Evolutionary conservation across 92 coral and sea anemone genomes (phyloP), one percentile per base, ranked within the genome.

Genomic region (Umimayanthus chanpuru): DNA sequence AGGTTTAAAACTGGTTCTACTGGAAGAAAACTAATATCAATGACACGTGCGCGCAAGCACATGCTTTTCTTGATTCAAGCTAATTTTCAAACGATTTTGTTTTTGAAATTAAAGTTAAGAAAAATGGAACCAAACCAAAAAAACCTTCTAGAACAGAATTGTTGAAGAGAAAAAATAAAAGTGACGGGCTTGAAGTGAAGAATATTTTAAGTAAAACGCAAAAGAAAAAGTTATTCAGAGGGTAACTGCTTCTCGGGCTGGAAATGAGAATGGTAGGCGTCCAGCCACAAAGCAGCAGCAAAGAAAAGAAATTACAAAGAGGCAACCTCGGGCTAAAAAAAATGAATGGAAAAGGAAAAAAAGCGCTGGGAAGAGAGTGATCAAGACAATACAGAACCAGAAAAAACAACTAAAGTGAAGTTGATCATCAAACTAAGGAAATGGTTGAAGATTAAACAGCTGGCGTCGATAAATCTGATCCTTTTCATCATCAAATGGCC

Each of bases 271-370:
- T 77, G 56, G 15, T 41, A 40, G 43, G 43, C 56, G 32, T 77
- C 58, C 81, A 41, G 58, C 81, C 43, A 77, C 81, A 43, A 76
- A 56, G 53, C 80, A 76, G 56, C 80, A 76, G 80, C 43, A 39
- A 28, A 43, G 21, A 77, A 39, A 44, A 32, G 43, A 77, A 77
- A 41, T 77, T 40, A 40, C 43, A 40, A 77, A 77, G n/a, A 77
- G 47, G 25, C 81, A 77, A 41, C 81, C 43, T 40, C 43, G 43
- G 43, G 43, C 43, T 40, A 40, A 56, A 39, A 77, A 77, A 77
- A 29, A 55, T 77, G 21, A 41, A 43, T 43, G 43, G 38, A 16
- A 41, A 21, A 77, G 43, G 81, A 77, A 77, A 77, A 77, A 77
- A 77, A 77, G 81, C 8, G 61, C 43, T 43, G 29, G 43, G 32